A percentile compares a stretch with the other conserved stretches of the same genome.
These are phyloP conservation scores for Cylloceria caligata DNA, from an alignment of 2,888 invertebrate species.

Conservation along the genomic window DNA sequence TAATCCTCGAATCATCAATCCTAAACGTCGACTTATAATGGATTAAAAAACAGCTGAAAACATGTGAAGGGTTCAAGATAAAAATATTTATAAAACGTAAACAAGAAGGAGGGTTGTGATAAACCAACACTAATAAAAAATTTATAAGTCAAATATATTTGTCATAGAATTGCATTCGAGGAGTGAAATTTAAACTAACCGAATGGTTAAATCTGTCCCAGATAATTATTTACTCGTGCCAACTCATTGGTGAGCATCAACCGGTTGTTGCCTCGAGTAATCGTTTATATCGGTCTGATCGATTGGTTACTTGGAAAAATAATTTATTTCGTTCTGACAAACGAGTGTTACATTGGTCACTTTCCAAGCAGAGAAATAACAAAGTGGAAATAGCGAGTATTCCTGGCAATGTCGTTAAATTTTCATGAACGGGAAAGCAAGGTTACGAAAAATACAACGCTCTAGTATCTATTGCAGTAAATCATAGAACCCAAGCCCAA, in stretches of 20 bases:
- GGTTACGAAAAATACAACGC: background rate
- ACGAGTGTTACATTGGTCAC: background rate
- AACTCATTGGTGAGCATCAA: no score
- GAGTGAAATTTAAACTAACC: background rate
- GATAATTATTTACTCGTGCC: no score
- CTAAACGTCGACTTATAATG: background rate
- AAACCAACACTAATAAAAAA: background rate
- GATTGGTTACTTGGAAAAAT: no score
- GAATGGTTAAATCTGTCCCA: no score
- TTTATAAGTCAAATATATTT: background rate
- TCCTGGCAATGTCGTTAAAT: conserved; percentile 21
- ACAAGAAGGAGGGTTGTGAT: background rate
- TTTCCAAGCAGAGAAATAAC: background rate
- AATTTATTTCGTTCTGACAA: background rate
- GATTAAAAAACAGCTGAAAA: background rate
- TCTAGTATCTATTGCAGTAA: conserved; percentile 26
- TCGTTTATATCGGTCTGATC: no score
- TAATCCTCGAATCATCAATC: background rate
- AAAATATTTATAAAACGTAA: background rate
- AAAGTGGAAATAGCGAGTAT: background rate
- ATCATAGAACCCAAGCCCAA: conserved; percentile 56
- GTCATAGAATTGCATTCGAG: background rate
- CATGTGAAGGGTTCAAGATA: background rate
- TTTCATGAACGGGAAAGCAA: conserved; percentile 1
- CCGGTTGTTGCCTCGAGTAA: no score